Conservation (phyloP, 2,797 vertebrate genomes). For the Arremon brunneinucha region DNA sequence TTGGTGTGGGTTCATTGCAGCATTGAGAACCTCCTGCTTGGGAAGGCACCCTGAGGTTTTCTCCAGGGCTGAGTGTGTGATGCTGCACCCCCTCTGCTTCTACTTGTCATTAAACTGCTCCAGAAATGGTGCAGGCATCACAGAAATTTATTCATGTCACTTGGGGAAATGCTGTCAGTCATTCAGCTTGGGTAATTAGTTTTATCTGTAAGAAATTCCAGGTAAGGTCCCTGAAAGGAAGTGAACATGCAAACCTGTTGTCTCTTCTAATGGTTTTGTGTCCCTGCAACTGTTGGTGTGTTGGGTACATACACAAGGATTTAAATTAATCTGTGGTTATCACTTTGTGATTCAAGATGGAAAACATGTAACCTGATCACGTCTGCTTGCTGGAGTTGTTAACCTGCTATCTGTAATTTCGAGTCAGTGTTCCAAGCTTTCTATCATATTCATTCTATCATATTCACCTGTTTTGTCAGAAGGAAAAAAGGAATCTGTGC, state of each 20-base stretch:
- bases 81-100: neutral
- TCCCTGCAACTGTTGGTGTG: accelerated
- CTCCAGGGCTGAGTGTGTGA: neutral
- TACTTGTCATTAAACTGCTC: neutral
- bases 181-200: neutral
- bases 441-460: accelerated
- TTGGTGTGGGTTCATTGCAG: neutral
- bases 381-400: neutral
- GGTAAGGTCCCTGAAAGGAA: neutral
- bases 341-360: neutral
- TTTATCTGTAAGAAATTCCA: neutral
- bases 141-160: neutral
- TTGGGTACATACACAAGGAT: neutral
- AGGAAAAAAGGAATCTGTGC: neutral
- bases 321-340: neutral
- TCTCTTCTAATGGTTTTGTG: neutral
- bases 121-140: neutral
- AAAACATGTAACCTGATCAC: neutral
- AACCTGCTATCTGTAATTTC: neutral
- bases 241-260: neutral
- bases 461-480: neutral
- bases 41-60: neutral
- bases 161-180: neutral
- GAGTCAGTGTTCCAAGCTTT: neutral
- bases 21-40: neutral